Evolutionary conservation across 2,797 vertebrate genomes (phyloP).

Genomic region (Gambelia wislizenii): DNA sequence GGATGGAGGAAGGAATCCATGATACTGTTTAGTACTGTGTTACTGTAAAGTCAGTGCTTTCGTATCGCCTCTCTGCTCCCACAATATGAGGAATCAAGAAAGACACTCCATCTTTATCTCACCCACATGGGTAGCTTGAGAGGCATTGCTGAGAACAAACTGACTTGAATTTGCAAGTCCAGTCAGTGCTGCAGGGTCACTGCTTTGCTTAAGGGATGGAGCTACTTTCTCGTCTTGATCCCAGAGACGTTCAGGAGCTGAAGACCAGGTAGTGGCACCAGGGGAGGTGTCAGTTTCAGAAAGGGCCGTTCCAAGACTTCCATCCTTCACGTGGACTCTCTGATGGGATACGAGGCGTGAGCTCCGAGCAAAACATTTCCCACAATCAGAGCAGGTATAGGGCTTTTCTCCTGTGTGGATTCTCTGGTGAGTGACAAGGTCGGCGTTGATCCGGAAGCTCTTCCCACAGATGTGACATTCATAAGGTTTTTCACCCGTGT

Average conservation of each 20-base stretch:
- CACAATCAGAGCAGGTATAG: slow-evolving; percentile 70
- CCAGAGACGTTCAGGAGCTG: background rate
- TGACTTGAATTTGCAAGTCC: background rate
- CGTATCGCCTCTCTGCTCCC: background rate
- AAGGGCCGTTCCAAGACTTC: slow-evolving; percentile 60
- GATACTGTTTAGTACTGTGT: background rate
- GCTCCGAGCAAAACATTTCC: slow-evolving; percentile 71
- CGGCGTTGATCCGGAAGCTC: slow-evolving; percentile 70
- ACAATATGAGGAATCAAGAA: background rate
- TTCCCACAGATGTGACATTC: slow-evolving; percentile 70
- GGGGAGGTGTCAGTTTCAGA: background rate
- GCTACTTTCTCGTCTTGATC: background rate
- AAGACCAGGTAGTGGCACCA: background rate
- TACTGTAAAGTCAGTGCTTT: background rate
- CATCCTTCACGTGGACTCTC: slow-evolving; percentile 72
- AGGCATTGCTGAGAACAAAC: background rate
- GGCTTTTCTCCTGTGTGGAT: slow-evolving; percentile 73
- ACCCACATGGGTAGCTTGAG: background rate
- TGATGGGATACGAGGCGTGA: slow-evolving; percentile 71
- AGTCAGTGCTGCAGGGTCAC: background rate
- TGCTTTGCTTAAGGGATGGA: background rate
- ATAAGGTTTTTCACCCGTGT: slow-evolving; percentile 74
- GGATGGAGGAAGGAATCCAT: background rate
- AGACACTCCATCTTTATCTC: slow-evolving; percentile 19
- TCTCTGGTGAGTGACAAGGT: slow-evolving; percentile 73